Percentiles rank a stretch among this genome's conserved stretches.
phyloP scores from a whole-genome alignment of 2,113 vertebrate species.

The Brachypteracias leptosomus region DNA sequence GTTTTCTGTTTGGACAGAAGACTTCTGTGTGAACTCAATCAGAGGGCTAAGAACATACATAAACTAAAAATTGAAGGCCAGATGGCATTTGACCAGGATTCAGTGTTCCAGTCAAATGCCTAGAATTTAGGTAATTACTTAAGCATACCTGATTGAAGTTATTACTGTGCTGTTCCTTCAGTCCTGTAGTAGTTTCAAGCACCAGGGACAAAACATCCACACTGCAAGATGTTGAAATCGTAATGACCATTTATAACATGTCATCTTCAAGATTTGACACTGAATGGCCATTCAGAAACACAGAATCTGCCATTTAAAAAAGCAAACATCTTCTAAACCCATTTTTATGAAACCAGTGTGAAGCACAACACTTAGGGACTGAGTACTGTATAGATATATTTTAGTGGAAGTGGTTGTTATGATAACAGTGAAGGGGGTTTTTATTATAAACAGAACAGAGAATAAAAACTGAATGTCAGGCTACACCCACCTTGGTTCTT shows the following conservation, averaged over 20 bases:
- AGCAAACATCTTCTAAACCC: not conserved
- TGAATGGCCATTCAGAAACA: not conserved
- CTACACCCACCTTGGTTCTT: not conserved
- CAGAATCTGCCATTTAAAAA: not conserved
- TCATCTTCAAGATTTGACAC: not conserved
- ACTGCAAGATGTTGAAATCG: not conserved
- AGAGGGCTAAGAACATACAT: not conserved
- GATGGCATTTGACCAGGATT: not conserved
- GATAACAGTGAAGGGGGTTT: not conserved
- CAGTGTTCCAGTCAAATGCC: not conserved
- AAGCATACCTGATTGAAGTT: not conserved
- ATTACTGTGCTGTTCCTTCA: not conserved
- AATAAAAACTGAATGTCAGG: not conserved
- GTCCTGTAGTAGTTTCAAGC: not conserved
- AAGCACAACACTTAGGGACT: not conserved
- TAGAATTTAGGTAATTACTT: not conserved
- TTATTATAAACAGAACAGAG: not conserved
- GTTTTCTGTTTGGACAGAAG: not conserved
- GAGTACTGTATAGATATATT: rapidly evolving
- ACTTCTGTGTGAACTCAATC: not conserved
- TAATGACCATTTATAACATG: not conserved
- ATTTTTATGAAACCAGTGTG: not conserved
- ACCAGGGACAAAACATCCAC: not conserved
- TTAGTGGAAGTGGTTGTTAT: not conserved
- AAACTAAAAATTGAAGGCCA: not conserved